Conservation (phyloP, 2,797 vertebrate species). For the Halcyon badia region DNA sequence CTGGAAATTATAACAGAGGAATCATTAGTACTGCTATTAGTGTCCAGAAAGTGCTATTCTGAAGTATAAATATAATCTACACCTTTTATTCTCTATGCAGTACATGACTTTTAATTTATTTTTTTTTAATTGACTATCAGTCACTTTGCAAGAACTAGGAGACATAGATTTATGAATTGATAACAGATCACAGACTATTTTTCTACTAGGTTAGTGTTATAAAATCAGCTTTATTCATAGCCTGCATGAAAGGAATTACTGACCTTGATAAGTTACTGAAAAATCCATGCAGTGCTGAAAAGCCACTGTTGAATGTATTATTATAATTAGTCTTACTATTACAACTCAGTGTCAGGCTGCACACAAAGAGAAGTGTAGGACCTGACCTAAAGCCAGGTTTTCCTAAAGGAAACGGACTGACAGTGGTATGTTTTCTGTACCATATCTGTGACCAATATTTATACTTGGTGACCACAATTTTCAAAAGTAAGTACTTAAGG, state of each 20-base stretch:
- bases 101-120: background rate
- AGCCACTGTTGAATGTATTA: conserved; percentile 25
- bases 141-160: background rate
- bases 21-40: conserved; percentile 1
- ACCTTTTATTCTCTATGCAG: background rate
- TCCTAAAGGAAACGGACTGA: background rate
- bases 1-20: background rate
- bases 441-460: background rate
- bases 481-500: background rate
- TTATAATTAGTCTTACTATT: conserved; percentile 8
- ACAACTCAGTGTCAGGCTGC: background rate
- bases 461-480: background rate
- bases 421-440: accelerated
- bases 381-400: background rate
- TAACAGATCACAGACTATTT: conserved; percentile 43
- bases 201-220: background rate
- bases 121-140: background rate
- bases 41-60: conserved; percentile 16
- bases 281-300: conserved; percentile 41
- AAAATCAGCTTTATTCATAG: conserved; percentile 57
- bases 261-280: conserved; percentile 39
- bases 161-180: conserved; percentile 37
- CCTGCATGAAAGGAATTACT: conserved; percentile 38
- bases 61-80: conserved; percentile 25
- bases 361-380: background rate